Conservation (phyloP, 2,888 invertebrate species). For the Keiferia lycopersicella region DNA sequence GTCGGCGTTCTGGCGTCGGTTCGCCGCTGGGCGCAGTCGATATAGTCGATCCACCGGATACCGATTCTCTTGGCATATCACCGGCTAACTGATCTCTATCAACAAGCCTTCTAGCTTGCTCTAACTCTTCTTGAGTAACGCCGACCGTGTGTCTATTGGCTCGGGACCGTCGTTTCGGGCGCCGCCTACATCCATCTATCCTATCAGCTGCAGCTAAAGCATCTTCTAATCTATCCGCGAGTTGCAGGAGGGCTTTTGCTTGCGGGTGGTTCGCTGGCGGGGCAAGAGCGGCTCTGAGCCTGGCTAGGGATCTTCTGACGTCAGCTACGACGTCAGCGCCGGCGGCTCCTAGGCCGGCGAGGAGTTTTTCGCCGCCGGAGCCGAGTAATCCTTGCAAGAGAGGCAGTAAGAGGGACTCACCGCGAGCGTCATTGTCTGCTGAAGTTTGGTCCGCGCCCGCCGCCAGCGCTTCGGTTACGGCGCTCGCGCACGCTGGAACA, state of each 20-base stretch:
- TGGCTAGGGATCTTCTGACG: conserved; percentile 88
- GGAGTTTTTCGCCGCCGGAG: conserved; percentile 67
- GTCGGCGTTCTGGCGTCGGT: conserved; percentile 61
- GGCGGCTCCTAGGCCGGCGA: conserved; percentile 70
- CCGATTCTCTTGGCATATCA: conserved; percentile 50
- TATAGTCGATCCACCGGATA: conserved; percentile 57
- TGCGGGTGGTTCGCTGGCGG: conserved; percentile 75
- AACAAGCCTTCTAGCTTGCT: conserved; percentile 88
- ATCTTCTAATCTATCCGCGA: conserved; percentile 86
- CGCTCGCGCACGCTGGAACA: conserved; percentile 68
- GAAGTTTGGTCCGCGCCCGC: conserved; percentile 54
- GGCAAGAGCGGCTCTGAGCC: conserved; percentile 87
- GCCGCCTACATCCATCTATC: conserved; percentile 65
- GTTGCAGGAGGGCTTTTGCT: conserved; percentile 83
- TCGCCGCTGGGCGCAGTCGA: conserved; percentile 56
- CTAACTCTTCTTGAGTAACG: conserved; percentile 90
- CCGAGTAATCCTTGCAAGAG: conserved; percentile 85
- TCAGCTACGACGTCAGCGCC: conserved; percentile 86
- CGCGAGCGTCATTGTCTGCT: conserved; percentile 70
- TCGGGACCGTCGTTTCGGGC: conserved; percentile 80
- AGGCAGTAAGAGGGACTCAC: conserved; percentile 89
- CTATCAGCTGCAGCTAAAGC: conserved; percentile 71
- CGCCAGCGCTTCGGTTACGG: conserved; percentile 72
- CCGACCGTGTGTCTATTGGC: conserved; percentile 90
- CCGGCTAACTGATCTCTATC: conserved; percentile 70